A percentile compares a stretch with the other conserved stretches of the same genome.
phyloP scores from a whole-genome alignment of 2,888 invertebrate species.

The Euphydryas editha region DNA sequence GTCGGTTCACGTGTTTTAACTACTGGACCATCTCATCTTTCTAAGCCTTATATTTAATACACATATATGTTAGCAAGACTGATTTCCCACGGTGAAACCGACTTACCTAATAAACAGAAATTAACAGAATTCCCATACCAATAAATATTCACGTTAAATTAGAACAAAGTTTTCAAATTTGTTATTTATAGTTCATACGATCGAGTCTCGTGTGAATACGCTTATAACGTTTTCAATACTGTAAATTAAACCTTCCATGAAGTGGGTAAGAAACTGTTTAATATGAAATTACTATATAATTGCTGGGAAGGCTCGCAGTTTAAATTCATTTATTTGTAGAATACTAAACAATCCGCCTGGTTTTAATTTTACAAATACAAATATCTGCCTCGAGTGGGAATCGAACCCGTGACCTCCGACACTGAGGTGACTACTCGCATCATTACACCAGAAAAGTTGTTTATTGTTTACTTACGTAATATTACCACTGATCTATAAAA shows the following conservation, averaged over 20 bases:
- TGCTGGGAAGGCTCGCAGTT: background rate
- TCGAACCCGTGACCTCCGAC: too few relatives aligned
- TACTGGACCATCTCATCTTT: too few relatives aligned
- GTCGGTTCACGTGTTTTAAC: too few relatives aligned
- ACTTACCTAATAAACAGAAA: background rate
- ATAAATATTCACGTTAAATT: conserved; percentile 12
- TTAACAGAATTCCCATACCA: conserved; percentile 4
- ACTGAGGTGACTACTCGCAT: too few relatives aligned
- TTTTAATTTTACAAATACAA: too few relatives aligned
- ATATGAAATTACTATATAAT: background rate
- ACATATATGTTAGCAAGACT: background rate
- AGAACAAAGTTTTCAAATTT: conserved; percentile 7
- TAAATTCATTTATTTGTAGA: too few relatives aligned
- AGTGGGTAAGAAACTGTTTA: background rate
- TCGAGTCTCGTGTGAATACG: conserved; percentile 7
- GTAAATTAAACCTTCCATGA: background rate
- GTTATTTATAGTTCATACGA: conserved; percentile 4
- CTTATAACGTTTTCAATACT: background rate
- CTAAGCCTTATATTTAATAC: background rate
- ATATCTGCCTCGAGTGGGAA: too few relatives aligned
- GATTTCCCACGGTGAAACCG: conserved; percentile 5
- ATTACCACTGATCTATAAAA: too few relatives aligned
- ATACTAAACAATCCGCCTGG: too few relatives aligned
- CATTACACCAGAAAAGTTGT: too few relatives aligned
- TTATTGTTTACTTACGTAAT: too few relatives aligned